Evolutionary conservation across 2,113 vertebrate species (phyloP).

Genomic region (Nothoprocta pentlandii): DNA sequence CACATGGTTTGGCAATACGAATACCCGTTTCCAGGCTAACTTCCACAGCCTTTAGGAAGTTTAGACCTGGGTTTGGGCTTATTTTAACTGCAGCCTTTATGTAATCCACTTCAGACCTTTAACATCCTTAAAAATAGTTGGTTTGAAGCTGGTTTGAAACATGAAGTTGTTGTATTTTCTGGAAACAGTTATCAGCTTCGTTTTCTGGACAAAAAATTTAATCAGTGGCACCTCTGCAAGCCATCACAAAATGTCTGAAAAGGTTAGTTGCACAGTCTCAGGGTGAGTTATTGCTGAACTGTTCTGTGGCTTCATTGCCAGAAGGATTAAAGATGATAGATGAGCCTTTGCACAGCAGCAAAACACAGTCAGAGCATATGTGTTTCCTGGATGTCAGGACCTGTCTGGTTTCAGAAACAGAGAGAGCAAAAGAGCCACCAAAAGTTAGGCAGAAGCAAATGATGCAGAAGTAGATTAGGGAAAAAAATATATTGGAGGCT

Average conservation of each 20-base stretch:
- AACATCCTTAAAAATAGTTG: neutral
- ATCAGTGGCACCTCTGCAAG: neutral
- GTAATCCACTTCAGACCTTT: neutral
- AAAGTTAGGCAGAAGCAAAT: neutral
- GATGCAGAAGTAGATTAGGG: neutral
- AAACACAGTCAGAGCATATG: neutral
- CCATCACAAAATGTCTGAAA: constrained; percentile 7
- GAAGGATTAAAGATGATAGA: neutral
- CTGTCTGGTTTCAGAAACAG: neutral
- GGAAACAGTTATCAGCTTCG: neutral
- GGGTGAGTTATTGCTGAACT: neutral
- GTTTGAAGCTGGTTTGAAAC: neutral
- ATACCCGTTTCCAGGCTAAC: neutral
- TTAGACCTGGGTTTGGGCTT: neutral
- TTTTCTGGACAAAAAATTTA: neutral
- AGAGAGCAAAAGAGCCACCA: neutral
- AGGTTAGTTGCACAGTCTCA: neutral
- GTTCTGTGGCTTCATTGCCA: neutral
- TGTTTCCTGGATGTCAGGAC: neutral
- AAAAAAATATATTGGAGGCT: neutral
- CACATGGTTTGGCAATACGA: neutral
- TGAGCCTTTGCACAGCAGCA: neutral
- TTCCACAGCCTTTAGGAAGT: neutral
- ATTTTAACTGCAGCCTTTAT: neutral
- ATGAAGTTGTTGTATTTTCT: neutral